Evolutionary conservation across 1,140 invertebrate genomes (phyloP), one percentile per base, ranked within the genome.

Genomic region (Latrodectus geometricus): DNA sequence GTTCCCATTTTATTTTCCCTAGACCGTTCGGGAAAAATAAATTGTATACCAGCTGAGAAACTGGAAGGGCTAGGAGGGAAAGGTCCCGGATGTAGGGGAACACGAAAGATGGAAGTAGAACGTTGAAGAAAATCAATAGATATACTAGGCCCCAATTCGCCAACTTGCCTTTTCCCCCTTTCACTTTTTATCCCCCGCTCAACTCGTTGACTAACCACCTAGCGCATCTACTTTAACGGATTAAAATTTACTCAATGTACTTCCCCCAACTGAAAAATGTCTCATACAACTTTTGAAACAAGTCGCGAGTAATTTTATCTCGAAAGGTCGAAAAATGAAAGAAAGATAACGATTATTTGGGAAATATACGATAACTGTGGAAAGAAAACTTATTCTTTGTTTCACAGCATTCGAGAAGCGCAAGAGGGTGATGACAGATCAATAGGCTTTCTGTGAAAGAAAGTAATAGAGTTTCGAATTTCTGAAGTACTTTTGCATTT

Each of bases 81-180:
- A 75, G 82, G 83, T 78, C 83, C 83, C 83, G 83, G 75, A 86
- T 86, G 83, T 86, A 86, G 83, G 83, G 54, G 83, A 86, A 86
- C 83, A 77, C 74, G 65, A 73, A 77, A 76, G 83, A 85, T 85
- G 83, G 74, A 85, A 85, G 83, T 86, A 86, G 83, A 86, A 78
- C 83, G 83, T 66, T 54, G 73, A 86, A 77, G 73, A 86, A 86
- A 86, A 86, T 86, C 83, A 86, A 86, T 86, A 86, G 83, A 86
- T 77, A 35, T 35, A 70, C 83, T 74, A 77, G 74, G 83, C 74
- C 75, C 75, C 83, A 78, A 86, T 86, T 86, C 83, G 66, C 83
- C 83, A 86, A 86, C 83, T 86, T 76, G 83, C 83, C 75, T 78
- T 84, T 76, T 81, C 73, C 81, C 73, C 81, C 73, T 84, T 52